Base-by-base conservation (phyloP, 2,113 vertebrate species). In the Chloebia gouldiae region DNA sequence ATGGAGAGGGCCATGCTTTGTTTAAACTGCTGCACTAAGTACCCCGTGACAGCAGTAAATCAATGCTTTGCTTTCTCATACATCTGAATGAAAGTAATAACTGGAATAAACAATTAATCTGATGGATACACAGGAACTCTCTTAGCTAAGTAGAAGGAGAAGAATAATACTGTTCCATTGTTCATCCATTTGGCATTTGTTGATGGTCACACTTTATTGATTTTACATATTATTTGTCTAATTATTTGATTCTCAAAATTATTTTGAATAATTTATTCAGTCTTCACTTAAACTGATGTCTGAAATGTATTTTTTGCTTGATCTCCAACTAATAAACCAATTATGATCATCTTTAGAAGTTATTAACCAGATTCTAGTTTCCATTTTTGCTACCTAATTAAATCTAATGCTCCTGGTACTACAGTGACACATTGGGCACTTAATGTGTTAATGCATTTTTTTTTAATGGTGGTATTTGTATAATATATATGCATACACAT, bases 1-100 rank as follows among this genome's bases (percentile, higher is more conserved):
- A 96, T 95, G 86, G 95, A 92, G 71, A 88, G 66, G 85, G 64
- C 40, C 66, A 35, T 50, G 59, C 89, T 96, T 97, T 96, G 91
- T 96, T 96, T 96, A 94, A 97, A 97, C 88, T 97, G 87, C 94
- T 94, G 72, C 96, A 91, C 93, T 94, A 97, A 96, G 89, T 94
- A 86, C 83, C 96, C 78, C 44, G n/a, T 93, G 89, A 78, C 76
- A n/a, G 86, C 68, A 91, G 90, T 87, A 94, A 97, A 95, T 95
- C 94, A 93, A 68, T 86, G 78, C 18, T 91, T 86, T 82, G 71
- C 54, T 95, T 91, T 92, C 88, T 84, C 76, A 77, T 83, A 92
- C 88, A 82, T 92, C 78, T 92, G 92, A 94, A 86, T 88, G 76
- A 94, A 92, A 96, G 68, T 68, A 95, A 90, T 96, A 93, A 93